Base-by-base conservation (phyloP, 2,888 invertebrate genomes). In the Drosophila greeni region DNA sequence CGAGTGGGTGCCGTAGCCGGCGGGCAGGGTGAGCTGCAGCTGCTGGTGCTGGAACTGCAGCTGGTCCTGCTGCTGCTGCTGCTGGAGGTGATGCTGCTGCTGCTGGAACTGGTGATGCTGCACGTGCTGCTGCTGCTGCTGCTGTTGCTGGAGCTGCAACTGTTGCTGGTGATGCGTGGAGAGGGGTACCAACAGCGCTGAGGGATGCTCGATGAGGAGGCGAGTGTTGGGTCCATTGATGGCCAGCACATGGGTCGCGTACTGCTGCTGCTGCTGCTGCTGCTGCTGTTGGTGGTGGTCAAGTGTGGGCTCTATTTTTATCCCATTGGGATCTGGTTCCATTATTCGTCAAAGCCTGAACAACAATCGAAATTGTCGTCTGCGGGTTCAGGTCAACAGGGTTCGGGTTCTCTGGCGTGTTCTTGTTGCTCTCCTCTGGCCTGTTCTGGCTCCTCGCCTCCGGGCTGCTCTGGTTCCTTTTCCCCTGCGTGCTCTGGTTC, bases 311-410 rank as follows among this genome's bases (percentile, higher is more conserved):
- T 88, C 88, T 82, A 88, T 86, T 85, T 88, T 88, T 83, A 88
- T 88, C 86, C 87, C 86, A 84, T 87, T 88, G 84, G 88, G 86
- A 85, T 88, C 86, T 84, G 87, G 85, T 85, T 88, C 88, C 88
- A 88, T 88, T 86, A 85, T 87, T 87, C 81, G 82, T 70, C 74
- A 69, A 82, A 76, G 66, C 76, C 82, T 70, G 67, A 79, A 83
- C 78, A 82, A 82, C 84, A 80, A 80, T 82, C 84, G 79, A 84
- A 79, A 82, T 84, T 84, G 80, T 82, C 76, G 78, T 79, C 82
- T 48, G 18, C 60, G 59, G 59, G 54, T 47, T 48, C 52, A 64
- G 53, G 64, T 64, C 52, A 39, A 29, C 45, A 52, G 54, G 23
- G 40, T 33, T 40, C 16, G 54, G 23, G 40, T 33, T 40, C 16